phyloP scores from a whole-genome alignment of 92 coral and sea anemone species.

The Pocillopora grandis region DNA sequence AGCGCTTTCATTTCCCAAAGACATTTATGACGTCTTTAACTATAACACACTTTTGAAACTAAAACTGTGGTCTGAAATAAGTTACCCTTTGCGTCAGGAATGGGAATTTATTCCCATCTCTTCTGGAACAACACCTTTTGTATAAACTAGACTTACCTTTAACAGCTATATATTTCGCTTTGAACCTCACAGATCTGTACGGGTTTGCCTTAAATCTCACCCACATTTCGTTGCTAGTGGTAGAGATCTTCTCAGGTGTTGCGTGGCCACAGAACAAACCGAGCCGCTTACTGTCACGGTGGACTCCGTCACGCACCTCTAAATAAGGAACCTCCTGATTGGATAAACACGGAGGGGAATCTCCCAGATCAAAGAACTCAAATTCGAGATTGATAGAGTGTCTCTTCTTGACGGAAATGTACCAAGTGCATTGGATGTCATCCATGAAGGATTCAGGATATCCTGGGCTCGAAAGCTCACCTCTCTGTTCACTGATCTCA shows the following conservation, averaged over 20 bases:
- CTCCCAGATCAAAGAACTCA: constrained; percentile 66
- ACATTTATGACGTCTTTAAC: too few species aligned
- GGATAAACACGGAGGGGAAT: constrained; percentile 33
- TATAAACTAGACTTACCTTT: constrained; percentile 38
- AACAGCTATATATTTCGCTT: constrained; percentile 53
- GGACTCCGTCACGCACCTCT: constrained; percentile 64
- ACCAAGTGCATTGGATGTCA: constrained; percentile 72
- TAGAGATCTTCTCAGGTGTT: constrained; percentile 48
- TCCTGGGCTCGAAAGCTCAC: constrained; percentile 56
- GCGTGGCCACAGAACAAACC: constrained; percentile 68
- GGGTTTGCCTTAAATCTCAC: constrained; percentile 58
- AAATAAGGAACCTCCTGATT: constrained; percentile 37
- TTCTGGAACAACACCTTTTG: background rate
- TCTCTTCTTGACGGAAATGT: constrained; percentile 54
- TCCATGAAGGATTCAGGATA: constrained; percentile 67
- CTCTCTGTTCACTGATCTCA: constrained; percentile 25
- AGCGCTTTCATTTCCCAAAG: too few species aligned
- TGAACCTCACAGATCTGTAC: constrained; percentile 63
- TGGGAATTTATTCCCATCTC: background rate
- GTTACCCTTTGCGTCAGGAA: too few species aligned
- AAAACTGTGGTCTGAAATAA: too few species aligned
- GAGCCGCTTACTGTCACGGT: constrained; percentile 40
- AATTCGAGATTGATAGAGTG: constrained; percentile 55
- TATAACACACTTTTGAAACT: too few species aligned
- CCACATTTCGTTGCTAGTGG: constrained; percentile 61